Evolutionary conservation across 2,113 vertebrate genomes (phyloP).

Genomic region (Strix aluco): DNA sequence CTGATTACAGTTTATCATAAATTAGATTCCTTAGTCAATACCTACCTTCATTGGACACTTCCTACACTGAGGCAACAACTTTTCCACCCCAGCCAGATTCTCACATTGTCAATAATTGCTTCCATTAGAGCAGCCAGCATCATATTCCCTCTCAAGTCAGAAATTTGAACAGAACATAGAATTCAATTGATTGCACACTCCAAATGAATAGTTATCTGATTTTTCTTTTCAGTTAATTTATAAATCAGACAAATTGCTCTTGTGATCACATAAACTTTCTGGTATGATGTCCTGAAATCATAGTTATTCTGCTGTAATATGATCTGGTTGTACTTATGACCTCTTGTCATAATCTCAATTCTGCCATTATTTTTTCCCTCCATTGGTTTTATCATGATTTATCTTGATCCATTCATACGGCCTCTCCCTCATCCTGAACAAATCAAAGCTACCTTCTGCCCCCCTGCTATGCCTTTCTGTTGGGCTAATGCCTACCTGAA

Average conservation of each 20-base stretch:
- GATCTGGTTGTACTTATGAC: background rate
- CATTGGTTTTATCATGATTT: background rate
- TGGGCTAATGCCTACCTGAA: background rate
- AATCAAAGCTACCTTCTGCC: background rate
- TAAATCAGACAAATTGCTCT: background rate
- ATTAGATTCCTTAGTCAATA: background rate
- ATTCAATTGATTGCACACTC: background rate
- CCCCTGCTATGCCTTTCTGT: background rate
- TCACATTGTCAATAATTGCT: background rate
- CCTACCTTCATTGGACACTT: background rate
- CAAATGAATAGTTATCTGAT: background rate
- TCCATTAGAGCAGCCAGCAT: background rate
- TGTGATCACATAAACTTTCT: background rate
- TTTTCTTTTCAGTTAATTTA: conserved; percentile 22
- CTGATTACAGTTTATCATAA: background rate
- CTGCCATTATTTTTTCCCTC: background rate
- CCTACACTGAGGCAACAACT: background rate
- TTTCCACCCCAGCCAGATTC: background rate
- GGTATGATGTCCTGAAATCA: background rate
- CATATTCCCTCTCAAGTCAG: background rate
- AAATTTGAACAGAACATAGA: background rate
- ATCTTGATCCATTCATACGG: background rate
- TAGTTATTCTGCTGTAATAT: background rate
- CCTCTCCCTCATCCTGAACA: background rate
- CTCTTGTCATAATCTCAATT: background rate